Evolutionary conservation across 2,113 vertebrate genomes (phyloP), one percentile per base, ranked within the genome.

Genomic region (Daphoenositta chrysoptera): DNA sequence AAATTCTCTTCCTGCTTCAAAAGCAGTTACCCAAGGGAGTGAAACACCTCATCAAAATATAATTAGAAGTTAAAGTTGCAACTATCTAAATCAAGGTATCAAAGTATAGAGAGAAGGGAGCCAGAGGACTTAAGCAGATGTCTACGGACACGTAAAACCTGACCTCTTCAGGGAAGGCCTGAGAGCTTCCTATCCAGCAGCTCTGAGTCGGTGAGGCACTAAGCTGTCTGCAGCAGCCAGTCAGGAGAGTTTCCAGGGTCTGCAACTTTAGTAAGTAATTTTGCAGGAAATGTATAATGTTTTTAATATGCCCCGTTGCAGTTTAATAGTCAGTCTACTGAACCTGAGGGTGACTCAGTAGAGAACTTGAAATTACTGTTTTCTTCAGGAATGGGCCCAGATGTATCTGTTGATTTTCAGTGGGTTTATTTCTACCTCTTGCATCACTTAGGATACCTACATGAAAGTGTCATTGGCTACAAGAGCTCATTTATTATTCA

Each of bases 41-140:
- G 89, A 95, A 97, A 53, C 15, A 65, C 11, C 9, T 91, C 54
- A 88, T 90, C 63, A 93, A 86, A 92, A 71, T 24, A 75, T 71
- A 92, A 81, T 71, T 82, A n/a, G 26, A 92, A 68, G 11, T 64
- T 72, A 11, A 93, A 81, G 11, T 64, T 89, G 4, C 2, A 1
- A 42, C 33, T 58, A 16, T 15, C 30, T 48, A 78, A 79, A 57
- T 13, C 37, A 33, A 60, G 7, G 8, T 37, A 51, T 75, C 39
- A 37, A 84, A 22, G 17, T 56, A 77, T 27, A 58, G 83, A 77
- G 28, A 44, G 4, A 72, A 56, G 15, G 39, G 73, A 91, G 28
- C 31, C 39, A 47, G 53, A 92, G 21, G 44, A 65, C 47, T 94
- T 91, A 35, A 83, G 35, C 76, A 93, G 82, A 57, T 47, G n/a